phyloP scores from a whole-genome alignment of 2,888 invertebrate genomes.

The Meganola albula region DNA sequence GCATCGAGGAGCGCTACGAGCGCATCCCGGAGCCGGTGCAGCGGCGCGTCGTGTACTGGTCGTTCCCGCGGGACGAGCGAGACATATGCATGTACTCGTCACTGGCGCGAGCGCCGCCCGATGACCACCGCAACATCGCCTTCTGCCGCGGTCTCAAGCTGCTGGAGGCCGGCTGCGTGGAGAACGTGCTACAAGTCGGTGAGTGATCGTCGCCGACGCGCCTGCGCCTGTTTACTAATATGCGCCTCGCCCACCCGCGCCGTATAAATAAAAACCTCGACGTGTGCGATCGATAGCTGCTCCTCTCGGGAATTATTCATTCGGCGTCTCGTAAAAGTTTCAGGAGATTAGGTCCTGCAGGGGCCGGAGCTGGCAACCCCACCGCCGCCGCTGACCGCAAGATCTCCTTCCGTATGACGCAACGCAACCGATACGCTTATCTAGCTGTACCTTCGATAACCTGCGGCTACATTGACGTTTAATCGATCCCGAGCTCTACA shows the following conservation, averaged over 20 bases:
- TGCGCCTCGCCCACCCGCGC: conserved; percentile 77
- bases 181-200: conserved; percentile 93
- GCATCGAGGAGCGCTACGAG: conserved; percentile 91
- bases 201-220: conserved; percentile 74
- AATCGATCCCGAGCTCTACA: conserved; percentile 45
- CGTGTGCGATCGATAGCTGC: conserved; percentile 77
- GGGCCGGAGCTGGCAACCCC: conserved; percentile 35
- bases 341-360: conserved; percentile 63
- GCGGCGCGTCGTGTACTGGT: conserved; percentile 91
- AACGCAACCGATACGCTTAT: conserved; percentile 40
- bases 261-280: conserved; percentile 77
- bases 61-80: conserved; percentile 90
- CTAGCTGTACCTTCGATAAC: conserved; percentile 43
- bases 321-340: conserved; percentile 68
- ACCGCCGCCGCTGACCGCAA: conserved; percentile 25
- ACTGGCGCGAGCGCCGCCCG: conserved; percentile 78
- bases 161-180: conserved; percentile 88
- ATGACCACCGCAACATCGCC: conserved; percentile 88
- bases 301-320: conserved; percentile 77
- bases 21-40: conserved; percentile 94
- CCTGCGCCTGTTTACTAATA: conserved; percentile 78
- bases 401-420: conserved; percentile 32
- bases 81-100: conserved; percentile 95
- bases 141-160: conserved; percentile 92
- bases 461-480: conserved; percentile 43